phyloP scores from a whole-genome alignment of 1,140 invertebrate species.

The Pantala flavescens region DNA sequence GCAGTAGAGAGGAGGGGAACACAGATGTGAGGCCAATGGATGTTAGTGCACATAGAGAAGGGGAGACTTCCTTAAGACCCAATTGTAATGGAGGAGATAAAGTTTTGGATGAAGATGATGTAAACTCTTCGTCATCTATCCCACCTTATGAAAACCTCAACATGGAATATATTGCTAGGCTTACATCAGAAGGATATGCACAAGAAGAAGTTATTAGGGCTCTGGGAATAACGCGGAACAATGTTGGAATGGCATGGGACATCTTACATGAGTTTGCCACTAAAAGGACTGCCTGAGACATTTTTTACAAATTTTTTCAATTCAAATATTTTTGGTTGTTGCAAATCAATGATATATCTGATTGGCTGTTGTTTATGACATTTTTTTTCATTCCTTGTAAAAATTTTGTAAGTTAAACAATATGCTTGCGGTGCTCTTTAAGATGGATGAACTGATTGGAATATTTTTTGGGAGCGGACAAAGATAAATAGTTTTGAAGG shows the following conservation, averaged over 20 bases:
- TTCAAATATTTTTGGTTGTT: too few species aligned
- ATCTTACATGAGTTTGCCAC: slow-evolving; percentile 85
- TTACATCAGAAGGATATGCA: slow-evolving; percentile 80
- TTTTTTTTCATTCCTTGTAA: too few species aligned
- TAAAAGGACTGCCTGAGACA: slow-evolving; percentile 33
- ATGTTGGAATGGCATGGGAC: slow-evolving; percentile 89
- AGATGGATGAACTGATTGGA: too few species aligned
- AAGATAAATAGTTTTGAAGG: too few species aligned
- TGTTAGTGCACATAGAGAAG: slow-evolving; percentile 30
- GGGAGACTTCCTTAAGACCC: slow-evolving; percentile 35
- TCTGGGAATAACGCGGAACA: slow-evolving; percentile 80
- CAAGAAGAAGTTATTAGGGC: slow-evolving; percentile 83
- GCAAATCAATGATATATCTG: too few species aligned
- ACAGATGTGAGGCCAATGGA: background rate
- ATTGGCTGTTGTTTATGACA: too few species aligned
- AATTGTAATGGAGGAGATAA: background rate
- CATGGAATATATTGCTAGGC: slow-evolving; percentile 75
- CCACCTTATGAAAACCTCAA: slow-evolving; percentile 75
- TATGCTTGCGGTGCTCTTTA: too few species aligned
- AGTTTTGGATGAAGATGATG: background rate
- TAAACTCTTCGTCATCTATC: slow-evolving; percentile 26
- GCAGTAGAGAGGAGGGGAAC: background rate
- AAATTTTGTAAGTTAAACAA: too few species aligned
- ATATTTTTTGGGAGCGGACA: too few species aligned
- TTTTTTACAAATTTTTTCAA: too few species aligned